These are phyloP conservation scores for Eilema caniola DNA, from an alignment of 2,888 invertebrate species.

Conservation along the genomic window DNA sequence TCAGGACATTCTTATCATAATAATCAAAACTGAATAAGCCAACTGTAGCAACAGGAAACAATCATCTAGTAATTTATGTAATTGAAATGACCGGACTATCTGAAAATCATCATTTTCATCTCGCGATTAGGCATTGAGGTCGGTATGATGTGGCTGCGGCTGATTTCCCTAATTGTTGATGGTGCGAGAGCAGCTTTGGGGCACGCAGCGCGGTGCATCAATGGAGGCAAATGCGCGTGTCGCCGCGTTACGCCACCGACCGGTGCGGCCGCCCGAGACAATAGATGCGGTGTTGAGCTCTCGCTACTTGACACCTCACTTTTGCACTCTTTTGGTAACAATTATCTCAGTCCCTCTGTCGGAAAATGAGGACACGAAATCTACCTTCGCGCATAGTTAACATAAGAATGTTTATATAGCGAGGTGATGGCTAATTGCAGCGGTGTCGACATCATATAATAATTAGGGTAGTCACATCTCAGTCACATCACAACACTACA, in stretches of 20 bases:
- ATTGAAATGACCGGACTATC: slow-evolving; percentile 75
- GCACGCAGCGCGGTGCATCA: slow-evolving; percentile 73
- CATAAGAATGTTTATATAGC: slow-evolving; percentile 40
- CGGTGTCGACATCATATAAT: slow-evolving; percentile 31
- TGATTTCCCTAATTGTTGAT: slow-evolving; percentile 73
- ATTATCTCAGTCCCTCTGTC: slow-evolving; percentile 68
- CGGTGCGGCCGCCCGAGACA: slow-evolving; percentile 62
- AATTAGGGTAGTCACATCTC: slow-evolving; percentile 14
- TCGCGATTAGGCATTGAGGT: slow-evolving; percentile 81
- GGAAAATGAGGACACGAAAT: slow-evolving; percentile 68
- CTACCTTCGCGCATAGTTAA: slow-evolving; percentile 60
- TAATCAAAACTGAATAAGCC: slow-evolving; percentile 67
- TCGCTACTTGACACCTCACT: slow-evolving; percentile 69
- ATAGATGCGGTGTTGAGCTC: slow-evolving; percentile 60
- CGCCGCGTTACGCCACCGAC: slow-evolving; percentile 77
- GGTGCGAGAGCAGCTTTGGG: slow-evolving; percentile 43
- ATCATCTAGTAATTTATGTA: slow-evolving; percentile 77
- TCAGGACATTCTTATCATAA: slow-evolving; percentile 59
- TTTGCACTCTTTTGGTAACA: slow-evolving; percentile 72
- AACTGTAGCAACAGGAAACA: slow-evolving; percentile 78
- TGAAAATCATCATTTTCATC: slow-evolving; percentile 77
- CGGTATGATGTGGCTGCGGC: slow-evolving; percentile 69
- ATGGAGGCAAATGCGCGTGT: slow-evolving; percentile 82
- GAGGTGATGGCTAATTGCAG: slow-evolving; percentile 43
- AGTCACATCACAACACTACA: background rate